Evolutionary conservation across 1,140 invertebrate genomes (phyloP), one percentile per base, ranked within the genome.

Genomic region (Caenorhabditis inopinata): DNA sequence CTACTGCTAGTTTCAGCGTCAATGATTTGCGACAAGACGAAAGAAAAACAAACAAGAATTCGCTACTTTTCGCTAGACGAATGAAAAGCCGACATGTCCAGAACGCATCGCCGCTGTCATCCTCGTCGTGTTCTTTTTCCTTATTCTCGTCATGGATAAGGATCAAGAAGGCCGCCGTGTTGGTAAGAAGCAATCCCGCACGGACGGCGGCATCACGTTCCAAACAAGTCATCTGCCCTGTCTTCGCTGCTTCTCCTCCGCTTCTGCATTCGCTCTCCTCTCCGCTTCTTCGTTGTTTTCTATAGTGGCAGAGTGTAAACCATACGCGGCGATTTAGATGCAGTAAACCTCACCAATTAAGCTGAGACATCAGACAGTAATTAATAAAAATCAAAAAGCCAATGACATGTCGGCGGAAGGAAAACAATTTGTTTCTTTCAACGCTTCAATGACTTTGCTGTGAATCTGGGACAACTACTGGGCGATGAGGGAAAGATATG

Each of bases 141-240:
- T 68, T 18, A 38, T 32, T 35, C 32, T 25, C 58, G 58, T 38
- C 58, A 68, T 32, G 38, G 58, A 68, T 68, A 68, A 68, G 58
- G 58, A 68, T 68, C 58, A 68, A 68, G 58, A 29, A 68, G 58
- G 58, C 58, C 32, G 58, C 58, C 29, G 6, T 2, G 58, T 68
- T 6, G 32, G 32, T n/a, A 18, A 25, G 58, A 23, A 51, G 49
- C 21, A 29, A 68, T 68, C 58, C 25, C 58, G 58, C 58, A 38
- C 38, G 32, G 35, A 32, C 51, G 48, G 48, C 48, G 48, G 27
- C 25, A 32, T 38, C 35, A 38, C 58, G 29, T 68, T 68, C 58
- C 58, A 18, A 68, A 68, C 35, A 58, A 58, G 51, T 58, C 35
- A 58, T 58, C 51, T 58, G n/a, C n/a, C n/a, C n/a, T n/a, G n/a